Base-by-base conservation (phyloP, 2,797 vertebrate species). In the Odontamblyopus rebecca region DNA sequence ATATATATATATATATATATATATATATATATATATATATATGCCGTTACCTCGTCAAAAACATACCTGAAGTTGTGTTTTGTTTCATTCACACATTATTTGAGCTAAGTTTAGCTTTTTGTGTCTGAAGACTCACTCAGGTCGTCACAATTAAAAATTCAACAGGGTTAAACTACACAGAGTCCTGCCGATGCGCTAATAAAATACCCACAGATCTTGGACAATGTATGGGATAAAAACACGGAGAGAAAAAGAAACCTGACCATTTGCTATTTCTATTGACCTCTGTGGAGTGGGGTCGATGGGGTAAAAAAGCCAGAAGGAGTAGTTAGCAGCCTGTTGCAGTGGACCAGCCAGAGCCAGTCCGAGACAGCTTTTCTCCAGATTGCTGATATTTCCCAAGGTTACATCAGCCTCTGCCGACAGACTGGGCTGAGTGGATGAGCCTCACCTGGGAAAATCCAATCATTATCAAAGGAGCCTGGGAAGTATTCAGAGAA, bases 371-470 rank as follows among this genome's bases (percentile, higher is more conserved):
- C 67, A 32, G 65, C 65, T 66, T 66, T 77, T 84, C 69, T 61
- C 73, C 73, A 74, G 67, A 85, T 83, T 73, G 80, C 85, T 75
- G 83, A 77, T 76, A 88, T 91, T 91, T 85, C 91, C 77, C 66
- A 53, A 6, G 56, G 77, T 92, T 91, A 85, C 91, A 92, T 92
- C 91, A 91, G 74, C 72, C 78, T 69, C 67, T 53, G 70, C 76
- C 73, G 85, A 75, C 74, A 61, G n/a, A 56, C 79, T 75, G 78
- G 72, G 68, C 60, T 74, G 80, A 60, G 62, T 69, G 73, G 75
- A 82, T 77, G 77, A 82, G 65, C 44, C 56, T 53, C 70, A 68
- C 80, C 70, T 30, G 59, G 77, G 74, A 77, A 71, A 80, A 84
- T 27, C 44, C 68, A 75, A 75, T 56, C 75, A 57, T 73, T 72